Percentiles rank a stretch among this genome's conserved stretches.
Evolutionary conservation across 2,113 vertebrate species (phyloP).

Genomic region (Sclerurus mexicanus): DNA sequence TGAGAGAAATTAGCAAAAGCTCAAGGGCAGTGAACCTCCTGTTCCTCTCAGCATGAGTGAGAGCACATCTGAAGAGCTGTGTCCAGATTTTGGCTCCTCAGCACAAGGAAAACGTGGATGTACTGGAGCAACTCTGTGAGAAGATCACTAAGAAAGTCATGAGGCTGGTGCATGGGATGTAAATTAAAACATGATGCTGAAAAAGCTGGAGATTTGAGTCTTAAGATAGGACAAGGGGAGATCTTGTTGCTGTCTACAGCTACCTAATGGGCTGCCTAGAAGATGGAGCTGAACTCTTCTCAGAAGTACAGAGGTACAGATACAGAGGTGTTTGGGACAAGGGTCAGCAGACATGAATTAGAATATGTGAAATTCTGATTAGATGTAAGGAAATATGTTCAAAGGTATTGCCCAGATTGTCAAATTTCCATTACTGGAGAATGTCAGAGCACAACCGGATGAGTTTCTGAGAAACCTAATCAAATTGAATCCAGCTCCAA

Average conservation of each 20-base stretch:
- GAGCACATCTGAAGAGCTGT: neutral
- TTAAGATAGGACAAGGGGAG: neutral
- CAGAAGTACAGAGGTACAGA: neutral
- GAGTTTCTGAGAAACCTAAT: neutral
- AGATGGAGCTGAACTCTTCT: neutral
- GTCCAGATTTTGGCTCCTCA: neutral
- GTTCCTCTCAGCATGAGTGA: neutral
- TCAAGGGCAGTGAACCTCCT: neutral
- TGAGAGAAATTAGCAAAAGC: neutral
- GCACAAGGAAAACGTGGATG: neutral
- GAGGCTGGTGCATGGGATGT: neutral
- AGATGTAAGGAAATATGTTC: neutral
- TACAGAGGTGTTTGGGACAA: neutral
- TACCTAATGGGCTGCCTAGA: neutral
- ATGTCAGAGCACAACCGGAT: neutral
- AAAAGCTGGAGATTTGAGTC: fast-evolving
- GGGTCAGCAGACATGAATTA: neutral
- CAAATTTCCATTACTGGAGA: neutral
- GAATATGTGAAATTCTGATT: neutral
- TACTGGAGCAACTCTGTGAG: neutral
- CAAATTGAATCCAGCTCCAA: neutral
- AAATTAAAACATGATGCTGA: neutral
- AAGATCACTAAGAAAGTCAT: neutral
- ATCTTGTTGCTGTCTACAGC: neutral
- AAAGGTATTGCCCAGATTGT: neutral